Evolutionary conservation across 1,140 invertebrate species (phyloP), one percentile per base, ranked within the genome.

Genomic region (Aphaenogaster rudis): DNA sequence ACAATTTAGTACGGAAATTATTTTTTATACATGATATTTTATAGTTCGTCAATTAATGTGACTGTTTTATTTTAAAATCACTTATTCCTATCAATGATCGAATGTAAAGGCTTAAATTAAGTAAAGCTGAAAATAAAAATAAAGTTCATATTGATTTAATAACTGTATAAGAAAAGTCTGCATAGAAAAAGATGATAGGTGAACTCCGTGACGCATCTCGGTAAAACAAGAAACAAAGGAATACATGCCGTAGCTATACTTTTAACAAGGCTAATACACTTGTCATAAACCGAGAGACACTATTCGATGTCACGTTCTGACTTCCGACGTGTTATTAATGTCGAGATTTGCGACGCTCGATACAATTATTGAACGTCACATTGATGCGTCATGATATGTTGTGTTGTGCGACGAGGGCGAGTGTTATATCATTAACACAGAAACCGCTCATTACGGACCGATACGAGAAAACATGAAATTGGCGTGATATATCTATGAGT

Each of bases 201-300:
- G 28, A 42, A 61, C 4, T 54, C n/a, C 28, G 52, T 33, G 50
- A 79, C 7, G 28, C 21, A 59, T 33, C n/a, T 71, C 48, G 78
- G 50, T 82, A 81, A 85, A 88, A 84, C 71, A 89, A 89, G 89
- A 90, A 92, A 63, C 84, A 89, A 88, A 92, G 91, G 87, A 92
- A 93, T 66, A 67, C 88, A 13, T 28, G 93, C 88, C 86, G 71
- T 93, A 92, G 91, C 87, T 90, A 28, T 28, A 91, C 87, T 91
- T 90, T 91, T 95, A 95, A 95, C 94, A 94, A 95, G 93, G 93
- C 93, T 94, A 95, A 95, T 95, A 92, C 87, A 88, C 89, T 89
- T 91, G 93, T 93, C 93, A 93, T 86, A 76, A 86, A 84, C 86
- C 79, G 88, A 87, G 71, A 57, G 54, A 87, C 39, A 28, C 39